Evolutionary conservation across 2,797 vertebrate species (phyloP), one percentile per base, ranked within the genome.

Genomic region (Enteromius argenteus): DNA sequence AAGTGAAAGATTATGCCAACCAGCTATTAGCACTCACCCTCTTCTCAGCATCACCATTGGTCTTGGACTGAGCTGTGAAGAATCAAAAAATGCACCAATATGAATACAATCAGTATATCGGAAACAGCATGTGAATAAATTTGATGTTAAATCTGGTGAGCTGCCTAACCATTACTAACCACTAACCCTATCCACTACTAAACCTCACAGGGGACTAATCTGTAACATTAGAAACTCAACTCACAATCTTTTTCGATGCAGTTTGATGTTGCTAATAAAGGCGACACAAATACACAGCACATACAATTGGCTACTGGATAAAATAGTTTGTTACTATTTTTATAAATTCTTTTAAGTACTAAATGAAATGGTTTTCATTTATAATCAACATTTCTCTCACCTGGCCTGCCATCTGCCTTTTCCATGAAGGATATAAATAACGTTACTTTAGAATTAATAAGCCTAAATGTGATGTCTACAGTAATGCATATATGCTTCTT

Each of bases 51-150:
- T 93, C 92, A 13, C 90, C 94, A 53, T 94, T 94, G 80, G 92
- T 90, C 91, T 93, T 94, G 27, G 90, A 91, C 90, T 91, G 93
- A 92, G 93, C 95, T 95, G 58, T 56, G 77, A 79, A 79, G 84
- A 37, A 84, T 21, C 84, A n/a, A 71, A 19, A 56, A 68, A 51
- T 37, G 14, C 76, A 79, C 21, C 42, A 53, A 9, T 53, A 17
- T 69, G 35, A 76, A 60, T 27, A 76, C 53, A 60, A 51, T n/a
- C 19, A 49, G 1, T n/a, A 32, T 35, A 3, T 64, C 17, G 5
- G 32, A 77, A 62, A 62, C 37, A 42, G 8, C 7, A 62, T 56
- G 13, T 75, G 30, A 56, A 56, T 14, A n/a, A 56, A 75, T 73
- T 3, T 75, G 19, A 37, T 37, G 49, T n/a, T 75, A 37, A 74